phyloP scores from a whole-genome alignment of 2,113 vertebrate species.

The Nymphicus hollandicus region DNA sequence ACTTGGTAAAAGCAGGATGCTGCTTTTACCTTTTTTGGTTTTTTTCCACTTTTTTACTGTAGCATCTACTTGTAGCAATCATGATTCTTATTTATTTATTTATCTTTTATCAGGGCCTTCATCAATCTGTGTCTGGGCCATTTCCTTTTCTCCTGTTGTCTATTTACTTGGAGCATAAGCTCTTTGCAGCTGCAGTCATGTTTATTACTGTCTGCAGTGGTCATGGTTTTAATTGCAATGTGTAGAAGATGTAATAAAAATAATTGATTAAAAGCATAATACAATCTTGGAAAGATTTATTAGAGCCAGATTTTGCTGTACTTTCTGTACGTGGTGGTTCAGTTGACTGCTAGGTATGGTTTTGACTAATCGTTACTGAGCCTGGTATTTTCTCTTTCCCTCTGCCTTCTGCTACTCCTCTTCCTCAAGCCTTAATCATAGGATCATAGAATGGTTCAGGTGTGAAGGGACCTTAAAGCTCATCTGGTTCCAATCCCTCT shows the following conservation, averaged over 20 bases:
- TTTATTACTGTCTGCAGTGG: neutral
- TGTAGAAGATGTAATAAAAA: neutral
- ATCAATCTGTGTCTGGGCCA: neutral
- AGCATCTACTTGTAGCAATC: neutral
- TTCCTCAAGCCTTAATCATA: neutral
- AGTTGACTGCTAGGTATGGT: neutral
- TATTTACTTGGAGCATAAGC: neutral
- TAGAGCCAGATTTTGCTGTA: neutral
- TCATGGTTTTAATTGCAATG: neutral
- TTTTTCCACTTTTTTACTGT: neutral
- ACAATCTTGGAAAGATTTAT: neutral
- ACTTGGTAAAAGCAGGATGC: neutral
- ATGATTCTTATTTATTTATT: neutral
- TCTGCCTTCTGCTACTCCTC: neutral
- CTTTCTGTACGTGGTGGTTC: neutral
- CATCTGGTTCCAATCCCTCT: accelerated
- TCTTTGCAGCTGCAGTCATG: neutral
- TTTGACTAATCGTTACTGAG: neutral
- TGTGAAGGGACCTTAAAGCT: neutral
- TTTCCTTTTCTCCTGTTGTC: neutral
- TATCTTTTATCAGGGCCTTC: neutral
- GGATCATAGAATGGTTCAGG: neutral
- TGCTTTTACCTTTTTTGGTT: neutral
- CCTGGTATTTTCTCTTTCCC: neutral
- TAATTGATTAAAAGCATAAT: neutral